Base-by-base conservation (phyloP, 2,113 vertebrate species). In the Heterochromis multidens region DNA sequence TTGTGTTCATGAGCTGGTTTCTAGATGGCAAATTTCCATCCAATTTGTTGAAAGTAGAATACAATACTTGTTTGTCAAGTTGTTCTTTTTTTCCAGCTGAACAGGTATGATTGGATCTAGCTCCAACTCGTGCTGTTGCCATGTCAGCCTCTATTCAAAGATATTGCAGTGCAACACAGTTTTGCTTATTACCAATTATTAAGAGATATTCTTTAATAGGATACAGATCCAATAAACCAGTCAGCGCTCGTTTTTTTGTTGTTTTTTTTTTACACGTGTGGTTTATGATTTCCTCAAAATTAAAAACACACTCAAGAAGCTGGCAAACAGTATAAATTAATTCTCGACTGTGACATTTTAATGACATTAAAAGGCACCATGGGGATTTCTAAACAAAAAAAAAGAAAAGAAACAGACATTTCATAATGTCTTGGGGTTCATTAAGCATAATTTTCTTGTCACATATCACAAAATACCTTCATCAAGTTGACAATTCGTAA, bases 21-120 rank as follows among this genome's bases (percentile, higher is more conserved):
- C 49, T 79, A 46, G 31, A 90, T 84, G 84, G 35, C 74, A 89
- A 89, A 92, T 89, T 57, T 90, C 78, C 81, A 82, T 92, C 58
- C 70, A 89, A 81, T 85, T 89, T 89, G 60, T 78, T 59, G 70
- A 81, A 78, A 85, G n/a, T 67, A 79, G 62, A 77, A 77, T 25
- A 87, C 67, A 85, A 81, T 57, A 84, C 46, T 57, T 80, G 43
- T 87, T 81, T 83, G 74, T 86, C 37, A 78, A 84, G 77, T 65
- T 88, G 27, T 72, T 82, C 37, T 83, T 33, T 62, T 77, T 31
- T 29, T 16, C 33, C 70, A 83, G 25, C 29, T 87, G 52, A 77
- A 81, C 27, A 82, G 77, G 62, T 87, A 27, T 80, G 87, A 90
- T 79, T 86, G 89, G 81, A 79, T 83, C 46, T 35, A 67, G 81